These are phyloP conservation scores for Myiotriccus ornatus DNA, from an alignment of 2,797 vertebrate genomes.

Conservation along the genomic window DNA sequence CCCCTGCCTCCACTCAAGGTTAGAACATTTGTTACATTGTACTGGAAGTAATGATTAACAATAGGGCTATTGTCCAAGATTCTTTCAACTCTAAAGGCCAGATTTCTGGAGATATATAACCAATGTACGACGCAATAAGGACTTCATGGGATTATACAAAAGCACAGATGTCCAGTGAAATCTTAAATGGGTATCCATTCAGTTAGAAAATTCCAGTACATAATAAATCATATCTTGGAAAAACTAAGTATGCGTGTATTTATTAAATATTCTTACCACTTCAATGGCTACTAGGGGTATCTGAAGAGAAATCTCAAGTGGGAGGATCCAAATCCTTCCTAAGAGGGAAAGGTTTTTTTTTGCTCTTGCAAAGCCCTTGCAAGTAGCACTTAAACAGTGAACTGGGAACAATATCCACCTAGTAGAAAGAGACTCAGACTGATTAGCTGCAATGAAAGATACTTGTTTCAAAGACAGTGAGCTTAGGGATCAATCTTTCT, in stretches of 20 bases:
- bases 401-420: not conserved
- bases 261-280: not conserved
- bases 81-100: conserved; percentile 2
- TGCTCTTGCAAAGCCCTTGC: not conserved
- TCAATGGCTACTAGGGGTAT: not conserved
- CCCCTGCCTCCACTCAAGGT: conserved; percentile 39
- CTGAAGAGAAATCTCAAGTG: not conserved
- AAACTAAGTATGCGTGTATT: not conserved
- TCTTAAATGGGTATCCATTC: not conserved
- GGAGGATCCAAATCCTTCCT: not conserved
- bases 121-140: not conserved
- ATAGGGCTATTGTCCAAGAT: not conserved
- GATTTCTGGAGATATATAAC: not conserved
- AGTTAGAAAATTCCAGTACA: not conserved
- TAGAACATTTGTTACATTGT: conserved; percentile 29
- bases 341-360: not conserved
- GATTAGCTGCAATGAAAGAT: not conserved
- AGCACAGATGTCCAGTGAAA: not conserved
- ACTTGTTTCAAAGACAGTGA: not conserved
- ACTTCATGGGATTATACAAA: not conserved
- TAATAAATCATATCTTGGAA: not conserved
- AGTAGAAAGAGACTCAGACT: not conserved
- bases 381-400: not conserved
- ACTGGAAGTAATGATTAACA: conserved; percentile 25
- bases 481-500: not conserved